A percentile compares a stretch with the other conserved stretches of the same genome.
Evolutionary conservation across 1,140 invertebrate species (phyloP).

Genomic region (Nephotettix cincticeps): DNA sequence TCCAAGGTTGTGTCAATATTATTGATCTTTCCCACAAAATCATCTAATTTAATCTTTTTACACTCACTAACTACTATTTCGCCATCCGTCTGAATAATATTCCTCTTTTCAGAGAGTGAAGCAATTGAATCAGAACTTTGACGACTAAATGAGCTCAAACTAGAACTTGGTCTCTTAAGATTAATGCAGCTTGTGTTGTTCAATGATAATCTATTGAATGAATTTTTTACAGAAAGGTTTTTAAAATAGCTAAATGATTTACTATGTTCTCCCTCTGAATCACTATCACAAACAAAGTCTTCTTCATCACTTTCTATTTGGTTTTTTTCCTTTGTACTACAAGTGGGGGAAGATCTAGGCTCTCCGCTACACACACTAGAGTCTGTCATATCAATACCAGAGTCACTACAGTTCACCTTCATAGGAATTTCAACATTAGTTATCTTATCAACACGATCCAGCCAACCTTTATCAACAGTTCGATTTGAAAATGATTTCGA

Average conservation of each 20-base stretch:
- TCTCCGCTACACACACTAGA: slow-evolving; percentile 14
- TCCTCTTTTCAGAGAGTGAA: background rate
- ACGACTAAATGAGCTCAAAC: background rate
- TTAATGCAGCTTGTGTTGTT: background rate
- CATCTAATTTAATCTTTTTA: background rate
- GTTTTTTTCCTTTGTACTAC: background rate
- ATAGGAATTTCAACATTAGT: slow-evolving; percentile 32
- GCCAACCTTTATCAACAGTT: slow-evolving; percentile 56
- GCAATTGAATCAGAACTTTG: background rate
- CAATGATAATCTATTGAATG: background rate
- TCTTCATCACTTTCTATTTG: slow-evolving; percentile 42
- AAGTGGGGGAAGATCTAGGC: background rate
- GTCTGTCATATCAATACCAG: slow-evolving; percentile 35
- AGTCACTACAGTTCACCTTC: slow-evolving; percentile 28
- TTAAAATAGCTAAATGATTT: background rate
- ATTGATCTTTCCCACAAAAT: background rate
- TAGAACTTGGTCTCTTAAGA: background rate
- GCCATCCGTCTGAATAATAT: background rate
- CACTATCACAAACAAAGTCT: slow-evolving; percentile 65
- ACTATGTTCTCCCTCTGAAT: slow-evolving; percentile 58
- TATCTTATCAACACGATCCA: slow-evolving; percentile 49
- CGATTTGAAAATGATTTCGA: slow-evolving; percentile 40
- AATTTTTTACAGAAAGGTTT: background rate
- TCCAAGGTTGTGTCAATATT: too few relatives aligned
- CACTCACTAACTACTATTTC: background rate